Evolutionary conservation across 2,113 vertebrate genomes (phyloP).

Genomic region (Pollimyrus isidori): DNA sequence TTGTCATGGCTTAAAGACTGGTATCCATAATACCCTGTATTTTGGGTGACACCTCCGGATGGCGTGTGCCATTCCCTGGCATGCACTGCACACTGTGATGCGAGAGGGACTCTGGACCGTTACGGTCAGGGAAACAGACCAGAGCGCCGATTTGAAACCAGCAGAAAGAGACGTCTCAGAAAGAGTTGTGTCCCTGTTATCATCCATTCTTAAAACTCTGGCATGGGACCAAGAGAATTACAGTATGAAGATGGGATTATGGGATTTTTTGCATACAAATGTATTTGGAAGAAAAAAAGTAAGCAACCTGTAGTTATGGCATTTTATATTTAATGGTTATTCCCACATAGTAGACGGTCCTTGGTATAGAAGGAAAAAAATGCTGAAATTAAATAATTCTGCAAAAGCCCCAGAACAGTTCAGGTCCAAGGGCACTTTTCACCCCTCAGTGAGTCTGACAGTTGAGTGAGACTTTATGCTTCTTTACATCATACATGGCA

Average conservation of each 20-base stretch:
- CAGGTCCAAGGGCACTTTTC: neutral
- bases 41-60: neutral
- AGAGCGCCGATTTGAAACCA: neutral
- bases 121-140: neutral
- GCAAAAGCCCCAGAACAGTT: no score
- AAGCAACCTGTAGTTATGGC: constrained; percentile 9
- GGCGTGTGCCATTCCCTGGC: neutral
- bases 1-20: neutral
- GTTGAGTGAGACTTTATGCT: neutral
- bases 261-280: constrained; percentile 7
- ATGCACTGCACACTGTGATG: neutral
- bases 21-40: neutral
- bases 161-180: neutral
- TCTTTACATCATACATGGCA: neutral
- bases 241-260: neutral
- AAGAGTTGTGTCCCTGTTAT: neutral
- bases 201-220: neutral
- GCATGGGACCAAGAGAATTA: no score
- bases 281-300: neutral
- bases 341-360: constrained; percentile 9
- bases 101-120: neutral
- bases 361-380: neutral
- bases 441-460: neutral
- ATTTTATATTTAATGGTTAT: constrained; percentile 12
- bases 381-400: neutral